Evolutionary conservation across 53 echinoderm and acorn worm genomes (phyloP).

Genomic region (Holothuria leucospilota): DNA sequence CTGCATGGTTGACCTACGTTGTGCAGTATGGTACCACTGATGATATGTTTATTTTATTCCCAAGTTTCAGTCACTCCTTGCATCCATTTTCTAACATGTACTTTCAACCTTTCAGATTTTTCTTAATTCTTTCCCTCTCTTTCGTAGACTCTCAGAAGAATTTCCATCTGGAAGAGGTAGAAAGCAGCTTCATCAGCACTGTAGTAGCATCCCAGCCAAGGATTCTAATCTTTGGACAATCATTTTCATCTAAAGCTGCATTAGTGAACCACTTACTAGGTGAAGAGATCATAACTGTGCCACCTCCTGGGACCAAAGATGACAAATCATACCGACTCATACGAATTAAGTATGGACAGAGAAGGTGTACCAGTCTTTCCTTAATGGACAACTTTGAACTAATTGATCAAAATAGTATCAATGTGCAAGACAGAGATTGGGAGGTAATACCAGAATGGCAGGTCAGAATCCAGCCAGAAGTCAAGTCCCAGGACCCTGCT

Average conservation of each 20-base stretch:
- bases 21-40: no score
- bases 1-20: no score
- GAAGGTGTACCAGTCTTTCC: constrained; percentile 78
- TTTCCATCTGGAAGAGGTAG: constrained; percentile 73
- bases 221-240: constrained; percentile 86
- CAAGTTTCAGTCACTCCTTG: no score
- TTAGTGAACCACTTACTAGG: constrained; percentile 81
- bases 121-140: no score
- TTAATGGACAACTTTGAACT: constrained; percentile 90
- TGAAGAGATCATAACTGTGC: constrained; percentile 76
- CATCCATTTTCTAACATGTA: no score
- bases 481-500: constrained; percentile 65
- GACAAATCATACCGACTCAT: constrained; percentile 80
- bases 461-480: constrained; percentile 69
- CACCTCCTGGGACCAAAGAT: constrained; percentile 56
- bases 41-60: no score
- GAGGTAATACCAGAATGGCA: constrained; percentile 75
- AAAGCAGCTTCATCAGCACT: constrained; percentile 72
- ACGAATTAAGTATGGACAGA: constrained; percentile 79
- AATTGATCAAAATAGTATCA: constrained; percentile 64
- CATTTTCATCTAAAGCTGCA: constrained; percentile 83
- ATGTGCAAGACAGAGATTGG: constrained; percentile 62
- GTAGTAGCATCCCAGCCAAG: constrained; percentile 85
- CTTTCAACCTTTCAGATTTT: no score
- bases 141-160: constrained; percentile 76